phyloP scores from a whole-genome alignment of 2,113 vertebrate species.

The Danio rerio region GRCz12tu NC_133177.1:33122001-33122500 shows the following conservation, averaged over 20 bases:
- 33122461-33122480: background rate
- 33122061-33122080: background rate
- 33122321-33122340: constrained; percentile 5
- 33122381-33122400: background rate
- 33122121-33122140: background rate
- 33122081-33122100: background rate
- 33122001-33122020: constrained; percentile 57
- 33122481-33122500: too few relatives aligned
- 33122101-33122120: background rate
- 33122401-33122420: background rate
- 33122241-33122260: background rate
- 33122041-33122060: background rate
- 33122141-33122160: background rate
- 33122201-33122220: background rate
- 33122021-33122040: background rate
- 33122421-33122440: constrained; percentile 49
- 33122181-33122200: background rate
- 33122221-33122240: constrained; percentile 6
- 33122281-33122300: constrained; percentile 33
- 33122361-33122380: constrained; percentile 31
- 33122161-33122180: background rate
- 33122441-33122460: background rate
- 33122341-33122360: constrained; percentile 17
- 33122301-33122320: constrained; percentile 33
- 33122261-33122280: constrained; percentile 10